Percentiles rank a stretch among this genome's conserved stretches.
Evolutionary conservation across 2,797 vertebrate genomes (phyloP).

Genomic region (Spinibarbus caldwelli): DNA sequence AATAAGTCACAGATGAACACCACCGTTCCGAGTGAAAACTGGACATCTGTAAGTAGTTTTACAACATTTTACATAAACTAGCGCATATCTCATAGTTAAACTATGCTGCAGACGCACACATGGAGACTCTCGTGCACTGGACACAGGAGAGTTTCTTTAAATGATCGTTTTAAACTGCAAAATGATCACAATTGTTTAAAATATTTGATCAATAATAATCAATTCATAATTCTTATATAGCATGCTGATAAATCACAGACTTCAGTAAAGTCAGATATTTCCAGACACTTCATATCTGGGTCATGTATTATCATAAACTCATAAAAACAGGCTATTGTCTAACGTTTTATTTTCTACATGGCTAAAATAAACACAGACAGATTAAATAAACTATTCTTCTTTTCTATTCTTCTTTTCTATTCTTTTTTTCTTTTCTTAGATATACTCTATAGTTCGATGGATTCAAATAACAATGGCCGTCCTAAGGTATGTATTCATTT

Average conservation of each 20-base stretch:
- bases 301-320: neutral
- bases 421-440: conserved; percentile 61
- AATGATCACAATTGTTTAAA: neutral
- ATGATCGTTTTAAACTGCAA: neutral
- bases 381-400: neutral
- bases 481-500: conserved; percentile 68
- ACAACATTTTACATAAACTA: neutral
- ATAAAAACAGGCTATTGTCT: neutral
- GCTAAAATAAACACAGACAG: neutral
- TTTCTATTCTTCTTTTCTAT: too few species aligned
- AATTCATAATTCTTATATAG: neutral
- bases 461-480: conserved; percentile 74
- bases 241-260: neutral
- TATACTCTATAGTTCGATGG: conserved; percentile 69
- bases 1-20: conserved; percentile 60
- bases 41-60: conserved; percentile 65
- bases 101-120: neutral
- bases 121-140: neutral
- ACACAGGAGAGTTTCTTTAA: neutral
- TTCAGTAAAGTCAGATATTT: neutral
- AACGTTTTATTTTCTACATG: neutral
- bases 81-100: neutral
- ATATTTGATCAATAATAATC: too few species aligned
- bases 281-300: neutral
- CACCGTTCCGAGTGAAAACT: conserved; percentile 63